Conservation (phyloP, 2,888 invertebrate species). For the Polyommatus iphigenia region DNA sequence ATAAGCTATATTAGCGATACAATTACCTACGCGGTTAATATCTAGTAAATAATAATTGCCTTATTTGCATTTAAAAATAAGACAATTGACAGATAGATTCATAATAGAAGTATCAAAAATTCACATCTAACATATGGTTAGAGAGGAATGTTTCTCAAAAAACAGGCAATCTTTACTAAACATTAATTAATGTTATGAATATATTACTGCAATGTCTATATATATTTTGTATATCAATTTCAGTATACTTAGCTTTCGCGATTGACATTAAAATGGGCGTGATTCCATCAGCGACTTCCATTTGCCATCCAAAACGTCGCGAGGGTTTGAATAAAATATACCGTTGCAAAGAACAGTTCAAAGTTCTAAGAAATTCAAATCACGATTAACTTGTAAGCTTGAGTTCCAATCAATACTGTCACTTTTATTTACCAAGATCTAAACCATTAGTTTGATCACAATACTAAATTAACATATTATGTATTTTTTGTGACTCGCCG, state of each 20-base stretch:
- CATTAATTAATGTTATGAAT: too few relatives aligned
- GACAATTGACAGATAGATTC: background rate
- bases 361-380: background rate
- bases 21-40: background rate
- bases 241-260: background rate
- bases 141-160: too few relatives aligned
- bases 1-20: background rate
- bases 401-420: background rate
- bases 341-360: background rate
- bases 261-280: background rate
- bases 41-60: background rate
- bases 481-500: too few relatives aligned
- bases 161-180: background rate
- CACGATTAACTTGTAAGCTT: background rate
- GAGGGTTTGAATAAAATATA: background rate
- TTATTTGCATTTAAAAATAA: background rate
- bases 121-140: too few relatives aligned
- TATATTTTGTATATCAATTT: too few relatives aligned
- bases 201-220: too few relatives aligned
- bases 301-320: background rate
- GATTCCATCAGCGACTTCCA: background rate
- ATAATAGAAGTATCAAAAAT: too few relatives aligned
- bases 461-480: too few relatives aligned
- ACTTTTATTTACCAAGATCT: background rate
- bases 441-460: too few relatives aligned